These are phyloP conservation scores for Tachina grossa DNA, from an alignment of 2,888 invertebrate species.

Conservation along the genomic window DNA sequence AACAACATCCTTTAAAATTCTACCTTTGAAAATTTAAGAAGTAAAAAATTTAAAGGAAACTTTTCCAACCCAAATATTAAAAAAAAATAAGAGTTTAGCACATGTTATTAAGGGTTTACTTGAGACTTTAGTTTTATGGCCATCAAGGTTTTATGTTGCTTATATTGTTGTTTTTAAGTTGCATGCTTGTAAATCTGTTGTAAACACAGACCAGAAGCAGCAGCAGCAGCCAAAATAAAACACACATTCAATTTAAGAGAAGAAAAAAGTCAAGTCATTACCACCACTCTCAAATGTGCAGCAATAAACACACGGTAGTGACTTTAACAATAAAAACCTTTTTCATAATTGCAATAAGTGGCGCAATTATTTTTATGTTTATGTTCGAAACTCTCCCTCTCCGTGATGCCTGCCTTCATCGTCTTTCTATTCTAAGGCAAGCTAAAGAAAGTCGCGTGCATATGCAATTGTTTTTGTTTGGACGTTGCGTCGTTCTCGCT, in stretches of 20 bases:
- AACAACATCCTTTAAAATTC: conserved; percentile 38
- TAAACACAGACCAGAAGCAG: conserved; percentile 60
- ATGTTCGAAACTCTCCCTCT: conserved; percentile 6
- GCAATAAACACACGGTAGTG: conserved; percentile 28
- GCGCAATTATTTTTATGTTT: conserved; percentile 69
- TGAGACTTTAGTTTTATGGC: conserved; percentile 56
- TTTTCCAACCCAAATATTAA: background rate
- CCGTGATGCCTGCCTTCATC: too few relatives aligned
- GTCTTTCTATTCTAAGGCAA: background rate
- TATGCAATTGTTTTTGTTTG: conserved; percentile 25
- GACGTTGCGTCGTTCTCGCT: conserved; percentile 28
- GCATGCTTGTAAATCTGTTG: conserved; percentile 68
- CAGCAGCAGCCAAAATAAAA: conserved; percentile 40
- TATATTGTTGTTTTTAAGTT: conserved; percentile 28
- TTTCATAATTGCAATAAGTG: conserved; percentile 64
- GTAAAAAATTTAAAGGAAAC: conserved; percentile 26
- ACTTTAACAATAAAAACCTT: conserved; percentile 50
- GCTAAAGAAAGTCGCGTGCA: conserved; percentile 64
- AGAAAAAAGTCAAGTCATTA: conserved; percentile 31
- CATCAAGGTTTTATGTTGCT: conserved; percentile 60
- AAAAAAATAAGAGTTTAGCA: conserved; percentile 34
- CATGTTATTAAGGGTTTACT: conserved; percentile 43
- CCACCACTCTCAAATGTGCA: background rate
- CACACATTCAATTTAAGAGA: conserved; percentile 45
- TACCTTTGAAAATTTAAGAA: conserved; percentile 30